Base-by-base conservation (phyloP, 2,888 invertebrate genomes). In the Chaetogeoica ovagalla region DNA sequence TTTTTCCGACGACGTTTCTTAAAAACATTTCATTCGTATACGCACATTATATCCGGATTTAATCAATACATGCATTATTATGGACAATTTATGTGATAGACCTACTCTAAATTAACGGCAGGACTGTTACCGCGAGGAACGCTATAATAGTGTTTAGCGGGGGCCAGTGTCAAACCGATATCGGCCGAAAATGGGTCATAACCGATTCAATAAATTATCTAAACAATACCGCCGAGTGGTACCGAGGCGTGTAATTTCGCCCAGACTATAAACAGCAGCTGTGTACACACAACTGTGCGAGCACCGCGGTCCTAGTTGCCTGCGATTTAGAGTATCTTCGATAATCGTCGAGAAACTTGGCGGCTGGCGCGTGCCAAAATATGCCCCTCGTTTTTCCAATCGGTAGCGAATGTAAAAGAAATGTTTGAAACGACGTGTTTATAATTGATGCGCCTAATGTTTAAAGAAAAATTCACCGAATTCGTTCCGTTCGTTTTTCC, bases 201-300 rank as follows among this genome's bases (percentile, higher is more conserved):
- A 21, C 21, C n/a, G 39, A 66, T 39, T 43, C 43, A 30, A 59
- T 75, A 39, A 57, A 74, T 65, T 76, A 76, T 66, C 57, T 19
- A 23, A 60, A 62, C 60, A 17, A 48, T 73, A 17, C 17, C n/a
- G 15, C 17, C n/a, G 15, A 43, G 43, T 9, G 43, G 8, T 9
- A 43, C 65, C 21, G 57, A 59, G 8, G 59, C 43, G 59, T 59
- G 30, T 76, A 59, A 68, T 68, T 66, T 76, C n/a, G 59, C 1
- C n/a, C 23, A 19, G 19, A 23, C 21, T 39, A 23, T 21, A 23
- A 39, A 37, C 65, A 43, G 48, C 37, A 17, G 52, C 52, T 55
- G 62, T 30, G 30, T 60, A 5, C 15, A 5, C 15, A 48, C 8
- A 55, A 30, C 30, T 5, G 55, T 5, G 55, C 9, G 11, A 48